These are phyloP conservation scores for Alectura lathami DNA, from an alignment of 2,113 vertebrate genomes.

Conservation along the genomic window DNA sequence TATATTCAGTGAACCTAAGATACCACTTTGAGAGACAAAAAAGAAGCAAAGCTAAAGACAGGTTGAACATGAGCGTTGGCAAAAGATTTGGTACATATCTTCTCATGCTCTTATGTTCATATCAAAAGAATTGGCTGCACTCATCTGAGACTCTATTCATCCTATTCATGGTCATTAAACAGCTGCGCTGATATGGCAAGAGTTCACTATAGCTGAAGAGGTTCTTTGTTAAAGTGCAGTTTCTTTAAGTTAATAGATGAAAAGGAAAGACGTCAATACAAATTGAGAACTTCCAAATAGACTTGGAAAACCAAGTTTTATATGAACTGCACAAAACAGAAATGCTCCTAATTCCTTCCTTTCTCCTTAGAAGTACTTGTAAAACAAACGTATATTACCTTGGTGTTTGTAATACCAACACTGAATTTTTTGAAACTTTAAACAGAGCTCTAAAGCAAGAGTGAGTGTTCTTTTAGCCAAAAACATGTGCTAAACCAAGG, in stretches of 20 bases:
- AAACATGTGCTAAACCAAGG: neutral
- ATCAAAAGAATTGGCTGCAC: neutral
- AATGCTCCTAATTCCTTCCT: neutral
- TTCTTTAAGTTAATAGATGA: neutral
- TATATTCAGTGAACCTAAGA: neutral
- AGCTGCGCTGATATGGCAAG: neutral
- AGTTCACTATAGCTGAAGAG: neutral
- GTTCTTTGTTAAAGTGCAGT: neutral
- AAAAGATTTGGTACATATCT: neutral
- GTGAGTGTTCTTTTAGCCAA: neutral
- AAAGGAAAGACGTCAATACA: neutral
- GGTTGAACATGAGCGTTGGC: neutral
- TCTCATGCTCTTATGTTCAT: neutral
- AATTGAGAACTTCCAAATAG: neutral
- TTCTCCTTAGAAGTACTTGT: neutral
- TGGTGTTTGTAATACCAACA: neutral
- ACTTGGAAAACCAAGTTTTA: neutral
- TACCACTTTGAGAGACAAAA: neutral
- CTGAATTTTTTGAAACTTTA: neutral
- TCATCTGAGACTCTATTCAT: neutral
- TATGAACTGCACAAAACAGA: neutral
- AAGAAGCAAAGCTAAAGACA: neutral
- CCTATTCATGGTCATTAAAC: neutral
- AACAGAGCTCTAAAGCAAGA: neutral
- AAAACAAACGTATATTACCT: neutral